A percentile compares a stretch with the other conserved stretches of the same genome.
Evolutionary conservation across 2,888 invertebrate genomes (phyloP).

Genomic region (Rhaphigaster nebulosa): DNA sequence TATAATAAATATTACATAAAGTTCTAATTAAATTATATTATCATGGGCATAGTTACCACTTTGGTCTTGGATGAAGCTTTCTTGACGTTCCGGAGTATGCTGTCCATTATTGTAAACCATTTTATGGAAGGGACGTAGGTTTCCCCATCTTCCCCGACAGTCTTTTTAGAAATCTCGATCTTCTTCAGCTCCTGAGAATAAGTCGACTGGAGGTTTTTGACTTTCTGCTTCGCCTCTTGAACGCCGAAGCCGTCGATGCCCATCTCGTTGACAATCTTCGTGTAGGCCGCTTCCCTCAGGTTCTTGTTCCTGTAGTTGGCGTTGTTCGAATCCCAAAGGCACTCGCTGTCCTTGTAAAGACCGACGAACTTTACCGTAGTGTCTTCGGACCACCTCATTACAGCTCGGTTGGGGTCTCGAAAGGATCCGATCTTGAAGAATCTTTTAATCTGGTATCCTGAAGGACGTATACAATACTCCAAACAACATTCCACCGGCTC

Average conservation of each 20-base stretch:
- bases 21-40: no score
- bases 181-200: slow-evolving; percentile 72
- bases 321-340: slow-evolving; percentile 71
- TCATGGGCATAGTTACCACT: background rate
- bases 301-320: slow-evolving; percentile 69
- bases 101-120: slow-evolving; percentile 46
- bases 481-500: background rate
- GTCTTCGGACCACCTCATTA: slow-evolving; percentile 70
- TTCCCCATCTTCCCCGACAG: slow-evolving; percentile 43
- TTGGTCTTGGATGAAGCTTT: background rate
- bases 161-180: slow-evolving; percentile 66
- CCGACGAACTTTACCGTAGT: slow-evolving; percentile 71
- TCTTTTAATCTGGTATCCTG: background rate
- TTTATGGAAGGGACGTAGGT: background rate
- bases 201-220: slow-evolving; percentile 72
- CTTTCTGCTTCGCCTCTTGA: slow-evolving; percentile 71
- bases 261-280: slow-evolving; percentile 69
- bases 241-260: slow-evolving; percentile 68
- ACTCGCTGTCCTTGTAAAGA: slow-evolving; percentile 71
- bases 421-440: no score
- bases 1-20: no score
- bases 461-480: background rate
- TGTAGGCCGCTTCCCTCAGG: slow-evolving; percentile 73
- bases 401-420: background rate
- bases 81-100: background rate